Percentiles rank a stretch among this genome's conserved stretches.
Evolutionary conservation across 2,797 vertebrate species (phyloP).

Genomic region (Cossypha dichroa): DNA sequence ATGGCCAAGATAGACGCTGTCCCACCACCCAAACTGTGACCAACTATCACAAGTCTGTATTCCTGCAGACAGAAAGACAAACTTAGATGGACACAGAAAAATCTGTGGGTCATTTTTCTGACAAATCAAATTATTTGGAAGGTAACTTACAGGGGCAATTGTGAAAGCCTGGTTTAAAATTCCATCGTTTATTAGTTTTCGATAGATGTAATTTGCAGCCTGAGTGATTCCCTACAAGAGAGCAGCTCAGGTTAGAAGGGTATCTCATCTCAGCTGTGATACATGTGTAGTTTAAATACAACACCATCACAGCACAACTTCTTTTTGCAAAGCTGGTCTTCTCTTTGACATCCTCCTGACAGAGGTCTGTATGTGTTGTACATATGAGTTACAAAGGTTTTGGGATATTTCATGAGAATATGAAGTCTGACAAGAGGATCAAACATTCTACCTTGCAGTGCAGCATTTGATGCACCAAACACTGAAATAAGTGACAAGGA

Average conservation of each 20-base stretch:
- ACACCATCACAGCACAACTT: background rate
- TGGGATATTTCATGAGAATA: background rate
- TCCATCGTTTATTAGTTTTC: slow-evolving; percentile 87
- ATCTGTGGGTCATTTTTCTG: background rate
- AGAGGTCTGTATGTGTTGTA: background rate
- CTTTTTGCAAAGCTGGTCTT: background rate
- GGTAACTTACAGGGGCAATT: slow-evolving; percentile 86
- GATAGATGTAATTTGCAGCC: slow-evolving; percentile 90
- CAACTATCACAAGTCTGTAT: slow-evolving; percentile 91
- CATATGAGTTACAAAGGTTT: background rate
- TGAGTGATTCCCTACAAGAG: slow-evolving; percentile 89
- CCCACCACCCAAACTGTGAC: slow-evolving; percentile 95
- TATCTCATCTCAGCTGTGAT: background rate
- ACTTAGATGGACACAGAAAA: background rate
- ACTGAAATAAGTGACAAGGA: background rate
- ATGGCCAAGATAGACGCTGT: slow-evolving; percentile 87
- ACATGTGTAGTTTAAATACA: background rate
- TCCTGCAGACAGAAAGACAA: slow-evolving; percentile 78
- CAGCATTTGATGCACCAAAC: background rate
- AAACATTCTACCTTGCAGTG: background rate
- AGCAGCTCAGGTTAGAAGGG: background rate
- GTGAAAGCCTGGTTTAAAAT: slow-evolving; percentile 95
- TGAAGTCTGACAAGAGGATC: background rate
- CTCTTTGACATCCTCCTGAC: background rate
- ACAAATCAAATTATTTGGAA: background rate